Base-by-base conservation (phyloP, 2,797 vertebrate genomes). In the Spea hammondii region DNA sequence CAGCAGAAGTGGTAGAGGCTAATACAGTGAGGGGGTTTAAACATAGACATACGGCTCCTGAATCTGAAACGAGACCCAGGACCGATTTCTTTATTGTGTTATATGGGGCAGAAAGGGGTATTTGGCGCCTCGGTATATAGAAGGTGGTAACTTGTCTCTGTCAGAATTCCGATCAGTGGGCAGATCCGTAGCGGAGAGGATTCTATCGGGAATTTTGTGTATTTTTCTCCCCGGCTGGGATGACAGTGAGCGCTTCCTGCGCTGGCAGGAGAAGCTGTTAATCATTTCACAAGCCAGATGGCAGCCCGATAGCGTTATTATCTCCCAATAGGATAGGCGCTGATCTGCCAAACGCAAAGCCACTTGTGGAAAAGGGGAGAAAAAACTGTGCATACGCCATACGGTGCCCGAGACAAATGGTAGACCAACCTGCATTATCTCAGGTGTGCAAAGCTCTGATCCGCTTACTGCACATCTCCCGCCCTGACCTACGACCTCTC, bases 271-370 rank as follows among this genome's bases (percentile, higher is more conserved):
- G 44, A 44, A 74, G 82, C 50, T 65, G 17, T 59, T 53, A 51
- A 66, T 59, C 65, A 74, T 65, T 60, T 76, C 60, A 59, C 17
- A 17, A 65, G 60, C n/a, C 79, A 71, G 79, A 80, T 80, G 79
- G 78, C 51, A 54, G 72, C 44, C 51, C 65, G 48, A 0, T 3
- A 64, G 74, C 79, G 6, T 73, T 0, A 12, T 65, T 84, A 83
- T 69, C 76, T 50, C 60, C 0, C 0, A 11, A 17, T 67, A 66
- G 79, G 54, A 55, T 78, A 59, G 75, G 65, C 65, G 67, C 64
- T 73, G 79, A 79, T 78, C 76, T 62, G 83, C 83, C 81, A 72
- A 32, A 55, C 49, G 44, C 50, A 59, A 53, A 79, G 57, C 57
- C 49, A 79, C 49, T 72, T 64, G 17, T 54, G 45, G 59, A 53